phyloP scores from a whole-genome alignment of 1,140 invertebrate genomes.

The Oedothorax gibbosus region DNA sequence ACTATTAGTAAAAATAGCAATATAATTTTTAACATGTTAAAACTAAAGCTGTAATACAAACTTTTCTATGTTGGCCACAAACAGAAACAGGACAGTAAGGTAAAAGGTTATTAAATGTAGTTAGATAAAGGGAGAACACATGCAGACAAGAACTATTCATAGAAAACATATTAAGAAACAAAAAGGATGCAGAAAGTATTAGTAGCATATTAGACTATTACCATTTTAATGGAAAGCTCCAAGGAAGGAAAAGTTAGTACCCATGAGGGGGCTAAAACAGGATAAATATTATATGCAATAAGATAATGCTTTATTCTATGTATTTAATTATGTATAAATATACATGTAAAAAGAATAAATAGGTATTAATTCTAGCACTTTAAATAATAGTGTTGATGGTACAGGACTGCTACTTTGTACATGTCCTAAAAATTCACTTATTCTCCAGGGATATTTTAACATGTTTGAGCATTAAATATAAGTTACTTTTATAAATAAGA shows the following conservation, averaged over 20 bases:
- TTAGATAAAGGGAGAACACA: background rate
- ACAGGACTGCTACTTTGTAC: no score
- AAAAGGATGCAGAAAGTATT: slow-evolving; percentile 5
- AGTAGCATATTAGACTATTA: slow-evolving; percentile 30
- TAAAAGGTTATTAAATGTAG: background rate
- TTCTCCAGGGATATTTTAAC: no score
- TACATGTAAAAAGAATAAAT: background rate
- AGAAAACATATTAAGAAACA: slow-evolving; percentile 21
- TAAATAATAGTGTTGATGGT: background rate
- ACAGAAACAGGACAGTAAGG: no score
- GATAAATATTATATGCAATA: slow-evolving; percentile 21
- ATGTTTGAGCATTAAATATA: no score
- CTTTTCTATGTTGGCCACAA: no score
- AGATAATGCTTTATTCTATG: no score
- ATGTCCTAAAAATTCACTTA: no score
- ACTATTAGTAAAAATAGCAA: no score
- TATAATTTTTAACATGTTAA: no score
- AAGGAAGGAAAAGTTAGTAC: slow-evolving; percentile 60
- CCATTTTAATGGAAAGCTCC: slow-evolving; percentile 54
- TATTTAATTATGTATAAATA: no score
- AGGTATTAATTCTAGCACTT: background rate
- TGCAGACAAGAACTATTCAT: background rate
- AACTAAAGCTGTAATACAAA: no score
- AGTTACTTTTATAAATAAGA: no score
- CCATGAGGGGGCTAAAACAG: slow-evolving; percentile 60